Evolutionary conservation across 2,113 vertebrate species (phyloP).

Genomic region (Indicator indicator): DNA sequence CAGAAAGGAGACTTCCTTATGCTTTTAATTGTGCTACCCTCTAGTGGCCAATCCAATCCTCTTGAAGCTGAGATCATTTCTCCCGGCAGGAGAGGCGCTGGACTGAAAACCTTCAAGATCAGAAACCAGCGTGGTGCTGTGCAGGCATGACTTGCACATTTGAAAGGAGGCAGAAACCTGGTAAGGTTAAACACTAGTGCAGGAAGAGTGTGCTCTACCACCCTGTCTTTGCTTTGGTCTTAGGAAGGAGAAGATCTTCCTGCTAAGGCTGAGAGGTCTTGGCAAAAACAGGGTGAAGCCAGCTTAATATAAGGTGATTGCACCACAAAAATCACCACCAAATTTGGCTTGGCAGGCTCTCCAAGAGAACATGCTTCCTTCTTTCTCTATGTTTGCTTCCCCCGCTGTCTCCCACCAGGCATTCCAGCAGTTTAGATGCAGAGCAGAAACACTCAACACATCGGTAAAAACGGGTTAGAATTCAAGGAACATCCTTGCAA

Average conservation of each 20-base stretch:
- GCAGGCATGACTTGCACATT: neutral
- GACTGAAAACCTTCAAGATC: neutral
- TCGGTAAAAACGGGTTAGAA: conserved; percentile 39
- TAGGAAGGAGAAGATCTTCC: neutral
- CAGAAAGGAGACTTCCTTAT: neutral
- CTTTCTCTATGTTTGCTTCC: neutral
- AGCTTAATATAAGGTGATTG: neutral
- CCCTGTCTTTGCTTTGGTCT: neutral
- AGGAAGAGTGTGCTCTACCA: neutral
- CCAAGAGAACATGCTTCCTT: neutral
- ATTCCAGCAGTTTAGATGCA: neutral
- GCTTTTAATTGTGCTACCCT: conserved; percentile 72
- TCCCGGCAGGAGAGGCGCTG: neutral
- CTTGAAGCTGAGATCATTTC: neutral
- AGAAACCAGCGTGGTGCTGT: neutral
- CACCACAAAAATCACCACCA: neutral
- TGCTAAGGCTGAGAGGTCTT: neutral
- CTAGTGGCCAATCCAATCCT: conserved; percentile 40
- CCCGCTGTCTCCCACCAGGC: neutral
- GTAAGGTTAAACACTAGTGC: neutral
- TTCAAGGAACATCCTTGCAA: conserved; percentile 41
- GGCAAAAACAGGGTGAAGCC: neutral
- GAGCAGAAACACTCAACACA: neutral
- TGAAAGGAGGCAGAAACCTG: neutral
- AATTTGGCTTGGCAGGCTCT: neutral